Percentiles rank a stretch among this genome's conserved stretches.
Evolutionary conservation across 2,888 invertebrate species (phyloP).

Genomic region (Hesperia comma): DNA sequence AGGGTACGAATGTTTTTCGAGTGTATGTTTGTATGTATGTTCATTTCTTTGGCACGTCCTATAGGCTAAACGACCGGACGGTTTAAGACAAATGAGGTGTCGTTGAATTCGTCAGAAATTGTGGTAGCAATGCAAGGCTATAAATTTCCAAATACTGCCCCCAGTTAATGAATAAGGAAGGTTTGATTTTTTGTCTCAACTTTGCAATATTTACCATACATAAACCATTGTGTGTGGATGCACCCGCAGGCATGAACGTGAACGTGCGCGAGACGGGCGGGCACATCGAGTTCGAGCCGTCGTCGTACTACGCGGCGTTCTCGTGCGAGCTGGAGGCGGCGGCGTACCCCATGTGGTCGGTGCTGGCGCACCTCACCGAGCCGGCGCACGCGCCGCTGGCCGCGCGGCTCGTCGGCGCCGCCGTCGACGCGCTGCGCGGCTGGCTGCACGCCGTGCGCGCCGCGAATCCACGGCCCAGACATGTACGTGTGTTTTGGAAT

Average conservation of each 20-base stretch:
- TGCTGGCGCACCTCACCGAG: constrained; percentile 93
- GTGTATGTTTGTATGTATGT: too few species aligned
- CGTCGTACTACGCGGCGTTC: constrained; percentile 98
- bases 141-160: too few species aligned
- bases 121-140: too few species aligned
- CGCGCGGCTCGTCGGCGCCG: constrained; percentile 89
- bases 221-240: not conserved
- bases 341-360: constrained; percentile 99
- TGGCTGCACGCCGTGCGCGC: constrained; percentile 95
- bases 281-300: constrained; percentile 98
- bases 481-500: too few species aligned
- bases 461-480: constrained; percentile 58
- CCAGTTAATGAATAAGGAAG: too few species aligned
- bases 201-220: too few species aligned
- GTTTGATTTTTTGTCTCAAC: too few species aligned
- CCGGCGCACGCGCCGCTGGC: constrained; percentile 89
- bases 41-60: too few species aligned
- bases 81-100: too few species aligned
- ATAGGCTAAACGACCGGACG: too few species aligned
- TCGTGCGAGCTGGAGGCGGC: constrained; percentile 98
- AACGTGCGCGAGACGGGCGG: constrained; percentile 95
- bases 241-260: constrained; percentile 94
- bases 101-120: too few species aligned
- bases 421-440: constrained; percentile 90
- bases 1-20: too few species aligned